These are phyloP conservation scores for Drosophila kuntzei DNA, from an alignment of 2,888 invertebrate species.

Conservation along the genomic window DNA sequence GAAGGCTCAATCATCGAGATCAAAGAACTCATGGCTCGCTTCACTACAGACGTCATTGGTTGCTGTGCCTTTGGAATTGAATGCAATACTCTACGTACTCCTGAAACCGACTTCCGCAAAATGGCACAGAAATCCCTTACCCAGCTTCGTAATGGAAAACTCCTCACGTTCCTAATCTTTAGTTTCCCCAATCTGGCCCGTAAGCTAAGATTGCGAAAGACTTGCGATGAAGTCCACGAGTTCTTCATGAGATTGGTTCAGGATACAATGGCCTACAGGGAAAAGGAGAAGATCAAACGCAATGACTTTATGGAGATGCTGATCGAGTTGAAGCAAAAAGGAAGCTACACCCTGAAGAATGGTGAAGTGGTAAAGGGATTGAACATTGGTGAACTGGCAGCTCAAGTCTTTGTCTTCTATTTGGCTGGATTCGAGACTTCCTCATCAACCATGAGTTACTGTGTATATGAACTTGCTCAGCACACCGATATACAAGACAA, in stretches of 20 bases:
- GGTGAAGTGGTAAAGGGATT: constrained; percentile 65
- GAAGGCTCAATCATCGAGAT: constrained; percentile 81
- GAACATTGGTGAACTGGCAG: constrained; percentile 85
- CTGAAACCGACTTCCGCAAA: constrained; percentile 80
- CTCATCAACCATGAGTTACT: constrained; percentile 85
- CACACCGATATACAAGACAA: constrained; percentile 86
- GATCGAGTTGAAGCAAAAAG: constrained; percentile 83
- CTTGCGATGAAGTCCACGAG: constrained; percentile 69
- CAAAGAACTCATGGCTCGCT: constrained; percentile 85
- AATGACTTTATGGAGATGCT: constrained; percentile 86
- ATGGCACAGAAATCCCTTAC: constrained; percentile 56
- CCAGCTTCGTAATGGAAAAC: constrained; percentile 45
- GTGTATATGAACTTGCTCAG: constrained; percentile 86
- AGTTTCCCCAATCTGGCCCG: constrained; percentile 69
- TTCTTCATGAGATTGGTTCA: constrained; percentile 82
- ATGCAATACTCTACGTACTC: constrained; percentile 84
- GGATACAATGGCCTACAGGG: constrained; percentile 84
- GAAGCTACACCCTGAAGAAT: constrained; percentile 60
- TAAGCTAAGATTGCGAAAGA: constrained; percentile 61
- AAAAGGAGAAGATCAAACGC: constrained; percentile 81
- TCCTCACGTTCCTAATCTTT: constrained; percentile 47
- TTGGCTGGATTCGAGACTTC: constrained; percentile 87
- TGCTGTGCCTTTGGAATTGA: constrained; percentile 86
- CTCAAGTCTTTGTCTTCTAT: constrained; percentile 87
- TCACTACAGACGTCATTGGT: constrained; percentile 86